phyloP scores from a whole-genome alignment of 92 coral and sea anemone species.

The Blastomussa wellsi region DNA sequence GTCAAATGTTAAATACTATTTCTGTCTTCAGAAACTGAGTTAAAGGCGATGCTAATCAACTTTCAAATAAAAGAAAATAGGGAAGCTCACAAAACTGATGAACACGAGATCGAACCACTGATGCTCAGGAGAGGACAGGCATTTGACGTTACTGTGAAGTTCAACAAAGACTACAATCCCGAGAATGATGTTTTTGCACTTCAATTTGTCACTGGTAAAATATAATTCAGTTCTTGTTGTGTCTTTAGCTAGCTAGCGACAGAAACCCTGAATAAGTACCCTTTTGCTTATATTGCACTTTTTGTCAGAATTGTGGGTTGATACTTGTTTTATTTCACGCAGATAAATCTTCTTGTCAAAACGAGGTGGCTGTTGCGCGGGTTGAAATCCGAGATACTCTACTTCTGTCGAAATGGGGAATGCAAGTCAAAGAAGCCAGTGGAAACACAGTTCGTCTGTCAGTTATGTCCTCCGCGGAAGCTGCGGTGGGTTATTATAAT shows the following conservation, averaged over 20 bases:
- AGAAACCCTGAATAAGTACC: background rate
- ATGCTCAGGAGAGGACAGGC: constrained; percentile 64
- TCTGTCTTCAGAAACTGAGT: constrained; percentile 35
- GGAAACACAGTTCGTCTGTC: constrained; percentile 28
- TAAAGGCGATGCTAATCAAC: constrained; percentile 40
- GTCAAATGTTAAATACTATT: background rate
- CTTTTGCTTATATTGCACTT: no score
- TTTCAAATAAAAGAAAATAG: constrained; percentile 44
- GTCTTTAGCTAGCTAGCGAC: background rate
- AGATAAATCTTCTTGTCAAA: constrained; percentile 28
- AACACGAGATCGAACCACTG: constrained; percentile 33
- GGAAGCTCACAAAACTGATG: constrained; percentile 54
- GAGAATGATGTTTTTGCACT: constrained; percentile 42
- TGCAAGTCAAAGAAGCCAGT: constrained; percentile 29
- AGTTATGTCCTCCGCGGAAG: constrained; percentile 28
- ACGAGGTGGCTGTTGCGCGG: constrained; percentile 6
- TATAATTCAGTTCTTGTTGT: background rate
- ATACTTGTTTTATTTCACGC: background rate
- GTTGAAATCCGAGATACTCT: background rate
- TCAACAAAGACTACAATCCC: constrained; percentile 56
- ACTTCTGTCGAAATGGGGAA: constrained; percentile 29
- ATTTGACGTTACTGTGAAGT: constrained; percentile 49
- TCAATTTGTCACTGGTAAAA: constrained; percentile 51
- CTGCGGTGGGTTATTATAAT: constrained; percentile 11
- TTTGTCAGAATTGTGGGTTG: no score